Evolutionary conservation across 23 tunicate species (phyloP).

Genomic region (Styela clava): DNA sequence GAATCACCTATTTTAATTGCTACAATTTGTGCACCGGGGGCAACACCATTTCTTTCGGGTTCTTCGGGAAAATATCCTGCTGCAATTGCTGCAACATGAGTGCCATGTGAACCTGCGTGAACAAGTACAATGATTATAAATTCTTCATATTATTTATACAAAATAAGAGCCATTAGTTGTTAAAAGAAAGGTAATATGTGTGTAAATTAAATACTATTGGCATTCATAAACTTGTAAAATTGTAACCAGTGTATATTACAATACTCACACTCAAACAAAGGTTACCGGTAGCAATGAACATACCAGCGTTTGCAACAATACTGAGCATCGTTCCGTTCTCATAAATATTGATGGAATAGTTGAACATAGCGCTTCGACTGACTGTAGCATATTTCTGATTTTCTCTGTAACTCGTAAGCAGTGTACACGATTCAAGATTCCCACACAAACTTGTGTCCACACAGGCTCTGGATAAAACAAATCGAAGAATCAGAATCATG

Average conservation of each 20-base stretch:
- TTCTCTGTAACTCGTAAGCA: slow-evolving; percentile 70
- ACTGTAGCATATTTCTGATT: slow-evolving; percentile 58
- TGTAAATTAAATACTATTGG: too few relatives aligned
- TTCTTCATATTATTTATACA: not conserved
- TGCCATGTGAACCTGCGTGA: slow-evolving; percentile 98
- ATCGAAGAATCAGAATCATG: not conserved
- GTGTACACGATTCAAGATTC: slow-evolving; percentile 55
- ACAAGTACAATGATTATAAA: too few relatives aligned
- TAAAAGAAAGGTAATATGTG: too few relatives aligned
- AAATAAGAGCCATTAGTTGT: too few relatives aligned
- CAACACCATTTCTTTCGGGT: slow-evolving; percentile 88
- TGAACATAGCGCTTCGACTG: slow-evolving; percentile 51
- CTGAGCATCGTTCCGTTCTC: slow-evolving; percentile 79
- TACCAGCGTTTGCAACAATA: slow-evolving; percentile 87
- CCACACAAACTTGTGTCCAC: slow-evolving; percentile 73
- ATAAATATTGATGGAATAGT: slow-evolving; percentile 87
- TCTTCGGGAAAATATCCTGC: slow-evolving; percentile 92
- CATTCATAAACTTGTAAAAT: too few relatives aligned
- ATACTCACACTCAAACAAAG: too few relatives aligned
- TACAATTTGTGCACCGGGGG: slow-evolving; percentile 97
- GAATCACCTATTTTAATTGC: slow-evolving; percentile 97
- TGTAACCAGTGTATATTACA: too few relatives aligned
- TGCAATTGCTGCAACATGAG: slow-evolving; percentile 96
- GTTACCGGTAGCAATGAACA: too few relatives aligned
- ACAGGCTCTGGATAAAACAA: slow-evolving; percentile 51